These are phyloP conservation scores for Heliconius sara DNA, from an alignment of 2,888 invertebrate species.

Conservation along the genomic window DNA sequence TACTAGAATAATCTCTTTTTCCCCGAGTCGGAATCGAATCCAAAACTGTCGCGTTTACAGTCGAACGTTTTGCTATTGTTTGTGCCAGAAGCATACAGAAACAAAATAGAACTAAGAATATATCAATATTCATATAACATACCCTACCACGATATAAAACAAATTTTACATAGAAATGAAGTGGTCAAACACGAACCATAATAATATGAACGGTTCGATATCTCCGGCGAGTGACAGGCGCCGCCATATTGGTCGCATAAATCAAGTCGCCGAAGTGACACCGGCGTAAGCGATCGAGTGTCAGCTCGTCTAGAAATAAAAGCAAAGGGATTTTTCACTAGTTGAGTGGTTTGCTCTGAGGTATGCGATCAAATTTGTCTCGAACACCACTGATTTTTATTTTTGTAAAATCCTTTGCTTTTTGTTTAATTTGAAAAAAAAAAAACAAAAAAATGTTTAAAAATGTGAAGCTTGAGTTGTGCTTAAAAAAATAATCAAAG, in stretches of 20 bases:
- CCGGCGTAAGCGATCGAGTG: conserved; percentile 82
- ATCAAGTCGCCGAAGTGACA: conserved; percentile 80
- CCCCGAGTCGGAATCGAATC: too few relatives aligned
- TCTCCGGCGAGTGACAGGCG: conserved; percentile 73
- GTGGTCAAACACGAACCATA: conserved; percentile 57
- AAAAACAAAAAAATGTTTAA: background rate
- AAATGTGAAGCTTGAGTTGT: background rate
- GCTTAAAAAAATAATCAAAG: background rate
- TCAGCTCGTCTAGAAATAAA: conserved; percentile 79
- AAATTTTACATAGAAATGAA: conserved; percentile 34
- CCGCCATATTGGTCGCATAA: conserved; percentile 83
- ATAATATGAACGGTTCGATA: conserved; percentile 74
- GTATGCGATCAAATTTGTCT: conserved; percentile 78
- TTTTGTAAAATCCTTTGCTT: conserved; percentile 40
- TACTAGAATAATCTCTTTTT: too few relatives aligned
- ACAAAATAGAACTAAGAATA: background rate
- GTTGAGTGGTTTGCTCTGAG: conserved; percentile 79
- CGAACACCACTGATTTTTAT: conserved; percentile 57
- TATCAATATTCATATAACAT: background rate
- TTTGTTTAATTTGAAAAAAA: conserved; percentile 31
- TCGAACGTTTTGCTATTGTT: too few relatives aligned
- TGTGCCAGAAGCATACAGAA: too few relatives aligned
- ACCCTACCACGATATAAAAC: background rate
- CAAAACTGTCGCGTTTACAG: too few relatives aligned
- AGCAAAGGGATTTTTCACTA: conserved; percentile 77